phyloP scores from a whole-genome alignment of 2,888 invertebrate species.

The Camptogramma bilineatum region DNA sequence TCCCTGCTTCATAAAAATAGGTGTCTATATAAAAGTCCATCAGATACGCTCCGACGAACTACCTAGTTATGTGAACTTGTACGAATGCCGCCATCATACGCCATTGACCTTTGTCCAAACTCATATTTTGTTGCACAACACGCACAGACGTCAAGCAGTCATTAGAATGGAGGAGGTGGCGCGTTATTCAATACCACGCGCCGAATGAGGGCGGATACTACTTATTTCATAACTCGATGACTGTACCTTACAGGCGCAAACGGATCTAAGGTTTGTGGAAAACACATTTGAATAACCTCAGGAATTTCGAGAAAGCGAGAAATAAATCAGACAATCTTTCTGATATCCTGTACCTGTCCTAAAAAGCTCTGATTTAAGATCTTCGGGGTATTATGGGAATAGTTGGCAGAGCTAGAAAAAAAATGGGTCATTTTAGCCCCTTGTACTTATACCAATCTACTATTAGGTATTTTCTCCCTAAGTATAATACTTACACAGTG shows the following conservation, averaged over 20 bases:
- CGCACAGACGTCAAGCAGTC: slow-evolving; percentile 55
- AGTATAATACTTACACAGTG: too few relatives aligned
- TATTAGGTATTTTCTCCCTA: too few relatives aligned
- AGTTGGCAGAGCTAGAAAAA: too few relatives aligned
- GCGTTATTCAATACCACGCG: slow-evolving; percentile 65
- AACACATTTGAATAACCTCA: slow-evolving; percentile 7
- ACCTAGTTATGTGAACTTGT: slow-evolving; percentile 5
- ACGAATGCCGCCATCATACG: slow-evolving; percentile 40
- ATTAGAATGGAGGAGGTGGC: slow-evolving; percentile 62
- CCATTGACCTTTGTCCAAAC: slow-evolving; percentile 66
- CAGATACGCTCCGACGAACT: not conserved
- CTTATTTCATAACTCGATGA: slow-evolving; percentile 67
- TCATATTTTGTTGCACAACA: slow-evolving; percentile 60
- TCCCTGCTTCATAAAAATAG: not conserved
- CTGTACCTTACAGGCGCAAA: slow-evolving; percentile 24
- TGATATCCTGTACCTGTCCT: not conserved
- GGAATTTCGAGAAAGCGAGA: slow-evolving; percentile 11
- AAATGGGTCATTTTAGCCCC: too few relatives aligned
- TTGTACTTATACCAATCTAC: too few relatives aligned
- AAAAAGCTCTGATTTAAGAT: not conserved
- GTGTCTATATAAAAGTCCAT: not conserved
- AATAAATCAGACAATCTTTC: not conserved
- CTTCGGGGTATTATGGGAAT: too few relatives aligned
- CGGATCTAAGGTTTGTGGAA: slow-evolving; percentile 23
- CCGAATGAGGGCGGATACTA: slow-evolving; percentile 66